Evolutionary conservation across 2,888 invertebrate genomes (phyloP).

Genomic region (Campaea margaritaria): DNA sequence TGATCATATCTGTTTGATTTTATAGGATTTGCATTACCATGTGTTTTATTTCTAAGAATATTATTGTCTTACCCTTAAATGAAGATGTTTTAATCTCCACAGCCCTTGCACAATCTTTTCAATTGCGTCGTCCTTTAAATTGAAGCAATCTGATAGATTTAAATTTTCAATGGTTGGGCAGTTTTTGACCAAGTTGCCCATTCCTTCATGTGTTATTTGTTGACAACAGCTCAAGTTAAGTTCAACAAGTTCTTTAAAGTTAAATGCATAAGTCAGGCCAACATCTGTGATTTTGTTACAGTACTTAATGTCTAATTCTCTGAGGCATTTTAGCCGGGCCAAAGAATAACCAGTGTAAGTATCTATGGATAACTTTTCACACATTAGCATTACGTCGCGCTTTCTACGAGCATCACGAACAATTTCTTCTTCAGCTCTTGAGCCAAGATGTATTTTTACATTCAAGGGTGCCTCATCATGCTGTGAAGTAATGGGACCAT

Average conservation of each 20-base stretch:
- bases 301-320: constrained; percentile 87
- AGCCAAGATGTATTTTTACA: constrained; percentile 85
- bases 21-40: not conserved
- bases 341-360: constrained; percentile 81
- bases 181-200: constrained; percentile 86
- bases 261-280: constrained; percentile 88
- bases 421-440: constrained; percentile 89
- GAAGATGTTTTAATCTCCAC: constrained; percentile 83
- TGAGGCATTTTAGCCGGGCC: constrained; percentile 82
- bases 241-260: constrained; percentile 86
- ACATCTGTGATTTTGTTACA: constrained; percentile 90
- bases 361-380: constrained; percentile 80
- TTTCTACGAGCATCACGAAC: constrained; percentile 88
- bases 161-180: constrained; percentile 90
- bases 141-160: constrained; percentile 88
- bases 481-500: constrained; percentile 66
- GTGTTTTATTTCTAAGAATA: not conserved
- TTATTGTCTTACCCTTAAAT: constrained; percentile 79
- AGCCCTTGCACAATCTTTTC: constrained; percentile 67
- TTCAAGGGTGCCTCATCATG: constrained; percentile 56
- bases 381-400: constrained; percentile 86
- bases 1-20: too few relatives aligned
- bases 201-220: constrained; percentile 88
- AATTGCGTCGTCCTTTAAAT: constrained; percentile 87
- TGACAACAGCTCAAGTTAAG: constrained; percentile 89